Percentiles rank a stretch among this genome's conserved stretches.
Evolutionary conservation across 2,797 vertebrate species (phyloP).

Genomic region (Pangasius mekongensis): DNA sequence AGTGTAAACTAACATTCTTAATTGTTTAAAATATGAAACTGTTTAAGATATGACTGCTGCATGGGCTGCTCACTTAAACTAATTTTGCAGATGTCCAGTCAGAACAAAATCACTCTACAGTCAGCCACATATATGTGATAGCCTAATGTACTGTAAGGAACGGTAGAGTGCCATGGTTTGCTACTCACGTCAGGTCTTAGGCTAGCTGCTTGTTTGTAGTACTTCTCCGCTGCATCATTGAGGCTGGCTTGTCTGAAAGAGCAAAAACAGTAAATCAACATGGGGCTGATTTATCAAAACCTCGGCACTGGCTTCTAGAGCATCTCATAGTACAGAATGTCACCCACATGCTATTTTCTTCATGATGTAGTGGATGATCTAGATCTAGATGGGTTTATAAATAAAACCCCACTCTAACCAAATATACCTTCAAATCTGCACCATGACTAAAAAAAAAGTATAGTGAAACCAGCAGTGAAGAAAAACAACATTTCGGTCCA

Average conservation of each 20-base stretch:
- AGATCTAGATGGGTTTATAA: not conserved
- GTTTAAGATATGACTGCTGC: constrained; percentile 7
- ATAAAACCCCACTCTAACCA: not conserved
- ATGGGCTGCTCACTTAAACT: constrained; percentile 48
- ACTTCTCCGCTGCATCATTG: constrained; percentile 94
- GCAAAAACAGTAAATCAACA: constrained; percentile 59
- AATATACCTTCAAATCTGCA: not conserved
- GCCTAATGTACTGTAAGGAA: not conserved
- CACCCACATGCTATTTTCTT: constrained; percentile 19
- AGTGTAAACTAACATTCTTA: not conserved
- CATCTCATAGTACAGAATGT: not conserved
- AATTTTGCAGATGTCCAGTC: constrained; percentile 35
- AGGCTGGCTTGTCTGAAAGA: constrained; percentile 93
- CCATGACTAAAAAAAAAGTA: not conserved
- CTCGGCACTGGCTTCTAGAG: not conserved
- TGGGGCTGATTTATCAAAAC: constrained; percentile 59
- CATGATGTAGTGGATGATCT: constrained; percentile 27
- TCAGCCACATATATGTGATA: constrained; percentile 10
- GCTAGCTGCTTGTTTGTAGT: constrained; percentile 91
- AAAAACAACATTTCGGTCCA: constrained; percentile 46
- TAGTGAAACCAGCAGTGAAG: not conserved
- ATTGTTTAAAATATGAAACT: not conserved
- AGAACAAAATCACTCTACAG: constrained; percentile 26
- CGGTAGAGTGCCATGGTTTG: constrained; percentile 12
- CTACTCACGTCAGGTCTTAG: constrained; percentile 95